phyloP scores from a whole-genome alignment of 2,888 invertebrate genomes.

The Dioctria linearis region DNA sequence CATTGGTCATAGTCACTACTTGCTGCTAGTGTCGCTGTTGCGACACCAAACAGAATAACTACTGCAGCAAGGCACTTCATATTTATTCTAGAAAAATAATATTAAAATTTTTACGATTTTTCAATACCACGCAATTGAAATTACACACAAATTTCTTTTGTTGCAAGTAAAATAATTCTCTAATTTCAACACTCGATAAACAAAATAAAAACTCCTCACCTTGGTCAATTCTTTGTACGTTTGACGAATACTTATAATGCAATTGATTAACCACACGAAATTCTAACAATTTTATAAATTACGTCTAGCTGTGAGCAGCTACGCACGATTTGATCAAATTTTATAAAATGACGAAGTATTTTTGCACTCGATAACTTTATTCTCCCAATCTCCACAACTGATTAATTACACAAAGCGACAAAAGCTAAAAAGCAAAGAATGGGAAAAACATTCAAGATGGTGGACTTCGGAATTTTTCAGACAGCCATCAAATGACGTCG shows the following conservation, averaged over 20 bases:
- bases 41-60: constrained; percentile 71
- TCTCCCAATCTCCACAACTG: background rate
- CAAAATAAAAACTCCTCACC: background rate
- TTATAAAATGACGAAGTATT: constrained; percentile 22
- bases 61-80: constrained; percentile 76
- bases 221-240: background rate
- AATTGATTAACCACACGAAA: background rate
- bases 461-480: constrained; percentile 17
- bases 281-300: background rate
- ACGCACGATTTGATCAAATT: constrained; percentile 5
- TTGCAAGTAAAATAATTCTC: no score
- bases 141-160: background rate
- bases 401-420: background rate
- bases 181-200: no score
- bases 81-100: constrained; percentile 62
- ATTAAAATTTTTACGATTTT: constrained; percentile 19
- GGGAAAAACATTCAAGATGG: constrained; percentile 33
- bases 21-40: constrained; percentile 65
- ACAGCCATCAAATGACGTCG: constrained; percentile 5
- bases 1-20: constrained; percentile 74
- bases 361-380: constrained; percentile 38
- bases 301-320: background rate
- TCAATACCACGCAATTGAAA: constrained; percentile 33
- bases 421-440: background rate
- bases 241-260: background rate